Conservation (phyloP, 1,140 invertebrate genomes). For the Tetraneura akinire region DNA sequence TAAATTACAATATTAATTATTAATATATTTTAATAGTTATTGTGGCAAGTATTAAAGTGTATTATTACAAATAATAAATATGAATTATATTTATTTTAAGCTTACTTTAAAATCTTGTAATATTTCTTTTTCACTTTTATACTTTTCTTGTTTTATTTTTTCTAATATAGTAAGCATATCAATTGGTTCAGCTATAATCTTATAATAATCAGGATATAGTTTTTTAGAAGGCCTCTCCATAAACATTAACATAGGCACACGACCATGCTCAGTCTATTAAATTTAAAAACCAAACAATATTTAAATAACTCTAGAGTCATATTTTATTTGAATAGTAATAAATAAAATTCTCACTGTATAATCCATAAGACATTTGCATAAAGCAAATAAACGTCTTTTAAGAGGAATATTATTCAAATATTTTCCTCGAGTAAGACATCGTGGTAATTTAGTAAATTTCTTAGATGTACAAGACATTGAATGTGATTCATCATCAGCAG, state of each 20-base stretch:
- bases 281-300: constrained; percentile 46
- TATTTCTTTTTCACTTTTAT: constrained; percentile 68
- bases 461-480: constrained; percentile 58
- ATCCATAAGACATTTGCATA: constrained; percentile 77
- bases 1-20: not conserved
- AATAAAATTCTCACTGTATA: constrained; percentile 64
- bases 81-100: constrained; percentile 12
- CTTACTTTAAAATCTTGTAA: constrained; percentile 70
- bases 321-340: constrained; percentile 52
- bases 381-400: constrained; percentile 72
- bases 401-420: constrained; percentile 68
- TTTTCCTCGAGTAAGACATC: constrained; percentile 63
- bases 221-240: constrained; percentile 96
- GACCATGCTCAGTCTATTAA: constrained; percentile 72
- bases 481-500: constrained; percentile 53
- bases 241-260: constrained; percentile 87
- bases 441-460: constrained; percentile 61
- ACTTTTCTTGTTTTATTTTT: constrained; percentile 79
- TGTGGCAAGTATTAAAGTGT: too few relatives aligned
- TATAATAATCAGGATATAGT: constrained; percentile 94
- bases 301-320: constrained; percentile 14
- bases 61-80: too few relatives aligned
- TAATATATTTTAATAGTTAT: too few relatives aligned
- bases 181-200: constrained; percentile 90
- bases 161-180: constrained; percentile 92